Evolutionary conservation across 2,113 vertebrate genomes (phyloP).

Genomic region (Glaucomys volans): DNA sequence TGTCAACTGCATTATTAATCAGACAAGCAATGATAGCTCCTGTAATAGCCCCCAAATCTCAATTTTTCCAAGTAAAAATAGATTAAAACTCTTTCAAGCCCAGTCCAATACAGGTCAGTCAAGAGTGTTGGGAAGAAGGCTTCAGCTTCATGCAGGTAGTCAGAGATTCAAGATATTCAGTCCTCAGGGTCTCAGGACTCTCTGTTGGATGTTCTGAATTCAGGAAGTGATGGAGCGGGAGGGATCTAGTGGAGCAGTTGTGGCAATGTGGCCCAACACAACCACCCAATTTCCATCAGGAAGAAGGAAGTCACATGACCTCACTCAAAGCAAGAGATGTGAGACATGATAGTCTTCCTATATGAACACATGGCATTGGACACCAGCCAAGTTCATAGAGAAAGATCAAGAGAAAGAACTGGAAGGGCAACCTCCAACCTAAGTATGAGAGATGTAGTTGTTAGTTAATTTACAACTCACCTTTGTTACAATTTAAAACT

Average conservation of each 20-base stretch:
- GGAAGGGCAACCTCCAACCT: neutral
- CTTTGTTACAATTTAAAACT: neutral
- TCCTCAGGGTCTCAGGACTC: neutral
- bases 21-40: neutral
- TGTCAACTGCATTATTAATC: neutral
- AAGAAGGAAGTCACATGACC: neutral
- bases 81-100: neutral
- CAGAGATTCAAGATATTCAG: neutral
- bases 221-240: neutral
- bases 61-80: neutral
- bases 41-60: neutral
- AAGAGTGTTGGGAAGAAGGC: neutral
- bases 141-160: neutral
- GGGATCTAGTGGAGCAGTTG: neutral
- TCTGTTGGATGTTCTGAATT: neutral
- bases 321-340: neutral
- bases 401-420: neutral
- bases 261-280: neutral
- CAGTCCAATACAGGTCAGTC: neutral
- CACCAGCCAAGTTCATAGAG: neutral
- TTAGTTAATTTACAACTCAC: neutral
- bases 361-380: neutral
- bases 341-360: neutral
- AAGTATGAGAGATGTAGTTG: neutral
- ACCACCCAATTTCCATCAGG: neutral